A percentile compares a stretch with the other conserved stretches of the same genome.
Conservation (phyloP, 2,113 vertebrate species). For the Sebastes schlegelii region DNA sequence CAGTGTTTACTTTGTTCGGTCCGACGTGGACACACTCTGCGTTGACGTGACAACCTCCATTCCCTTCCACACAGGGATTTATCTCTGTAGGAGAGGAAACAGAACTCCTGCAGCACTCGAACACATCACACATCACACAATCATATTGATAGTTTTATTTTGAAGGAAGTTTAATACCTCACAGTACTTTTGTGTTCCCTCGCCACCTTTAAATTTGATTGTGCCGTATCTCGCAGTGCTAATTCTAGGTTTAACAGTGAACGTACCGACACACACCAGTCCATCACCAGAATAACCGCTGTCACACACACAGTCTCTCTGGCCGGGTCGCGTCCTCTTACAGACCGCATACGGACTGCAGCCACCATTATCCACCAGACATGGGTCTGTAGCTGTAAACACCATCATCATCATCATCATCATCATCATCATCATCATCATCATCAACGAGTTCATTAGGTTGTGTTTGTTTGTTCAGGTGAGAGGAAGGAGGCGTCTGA, state of each 20-base stretch:
- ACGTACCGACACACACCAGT: constrained; percentile 88
- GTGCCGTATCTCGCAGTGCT: too few species aligned
- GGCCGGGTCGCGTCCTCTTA: constrained; percentile 88
- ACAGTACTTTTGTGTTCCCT: too few species aligned
- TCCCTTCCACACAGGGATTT: constrained; percentile 90
- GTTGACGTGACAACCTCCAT: constrained; percentile 87
- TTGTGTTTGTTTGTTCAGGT: too few species aligned
- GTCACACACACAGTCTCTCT: constrained; percentile 85
- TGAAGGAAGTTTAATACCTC: too few species aligned
- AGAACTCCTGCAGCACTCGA: constrained; percentile 11
- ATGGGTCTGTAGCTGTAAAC: constrained; percentile 86
- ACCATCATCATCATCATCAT: not conserved
- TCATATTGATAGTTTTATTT: not conserved
- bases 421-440: not conserved
- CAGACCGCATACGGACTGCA: constrained; percentile 89
- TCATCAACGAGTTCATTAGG: not conserved
- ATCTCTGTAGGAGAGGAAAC: constrained; percentile 85
- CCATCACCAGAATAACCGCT: constrained; percentile 89
- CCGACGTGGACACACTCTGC: constrained; percentile 92
- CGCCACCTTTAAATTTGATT: too few species aligned
- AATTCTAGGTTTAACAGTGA: too few species aligned
- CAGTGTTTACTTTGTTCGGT: constrained; percentile 89
- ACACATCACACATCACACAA: constrained; percentile 4
- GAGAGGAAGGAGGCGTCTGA: too few species aligned
- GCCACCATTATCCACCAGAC: constrained; percentile 85